Conservation (phyloP, 2,797 vertebrate genomes). For the Pseudochirops corinnae region DNA sequence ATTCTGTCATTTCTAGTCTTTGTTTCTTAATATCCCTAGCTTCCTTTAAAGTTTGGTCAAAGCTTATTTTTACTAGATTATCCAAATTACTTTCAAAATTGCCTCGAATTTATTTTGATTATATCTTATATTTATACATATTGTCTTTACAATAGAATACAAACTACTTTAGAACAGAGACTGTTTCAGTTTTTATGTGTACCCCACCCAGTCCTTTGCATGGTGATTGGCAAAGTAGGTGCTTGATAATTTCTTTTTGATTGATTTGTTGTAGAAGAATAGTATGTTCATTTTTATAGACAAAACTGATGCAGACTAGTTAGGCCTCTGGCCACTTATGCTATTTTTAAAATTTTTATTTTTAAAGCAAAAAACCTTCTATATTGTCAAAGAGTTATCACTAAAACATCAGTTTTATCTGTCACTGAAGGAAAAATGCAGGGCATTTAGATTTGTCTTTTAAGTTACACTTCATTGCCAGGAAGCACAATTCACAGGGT, state of each 20-base stretch:
- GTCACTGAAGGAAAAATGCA: conserved; percentile 13
- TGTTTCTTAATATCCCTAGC: not conserved
- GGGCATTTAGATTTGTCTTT: conserved; percentile 35
- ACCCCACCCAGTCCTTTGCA: not conserved
- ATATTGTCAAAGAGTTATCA: conserved; percentile 22
- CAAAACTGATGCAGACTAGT: conserved; percentile 4
- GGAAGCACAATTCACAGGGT: not conserved
- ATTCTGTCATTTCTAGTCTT: not conserved
- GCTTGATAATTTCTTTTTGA: not conserved
- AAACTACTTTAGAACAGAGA: not conserved
- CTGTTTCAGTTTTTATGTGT: not conserved
- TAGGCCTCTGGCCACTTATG: conserved; percentile 13
- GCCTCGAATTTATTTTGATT: not conserved
- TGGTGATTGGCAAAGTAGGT: not conserved
- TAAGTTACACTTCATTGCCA: not conserved
- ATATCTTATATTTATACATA: not conserved
- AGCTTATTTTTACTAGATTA: not conserved
- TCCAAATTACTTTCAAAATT: not conserved
- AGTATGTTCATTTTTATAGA: conserved; percentile 18
- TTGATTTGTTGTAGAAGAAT: conserved; percentile 15
- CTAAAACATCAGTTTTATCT: conserved; percentile 41
- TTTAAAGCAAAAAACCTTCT: conserved; percentile 45
- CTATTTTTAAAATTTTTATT: conserved; percentile 11
- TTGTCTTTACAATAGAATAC: not conserved
- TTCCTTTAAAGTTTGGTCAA: not conserved